A percentile compares a stretch with the other conserved stretches of the same genome.
These are phyloP conservation scores for Trichogramma dendrolimi DNA, from an alignment of 2,888 invertebrate genomes.

Conservation along the genomic window DNA sequence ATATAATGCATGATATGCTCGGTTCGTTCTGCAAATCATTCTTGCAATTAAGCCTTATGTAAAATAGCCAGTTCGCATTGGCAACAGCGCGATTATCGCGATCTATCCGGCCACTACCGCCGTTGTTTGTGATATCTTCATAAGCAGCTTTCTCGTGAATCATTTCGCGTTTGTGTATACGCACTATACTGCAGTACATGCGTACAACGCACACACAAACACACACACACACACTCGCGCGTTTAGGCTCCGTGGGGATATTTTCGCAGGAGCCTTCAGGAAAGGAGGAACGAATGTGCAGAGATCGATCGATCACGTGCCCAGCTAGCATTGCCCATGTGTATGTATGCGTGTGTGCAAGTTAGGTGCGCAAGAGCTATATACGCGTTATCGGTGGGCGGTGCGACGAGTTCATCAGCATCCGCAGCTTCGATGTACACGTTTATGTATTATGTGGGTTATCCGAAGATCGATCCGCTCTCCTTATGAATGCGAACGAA, in stretches of 20 bases:
- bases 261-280: not conserved
- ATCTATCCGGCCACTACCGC: not conserved
- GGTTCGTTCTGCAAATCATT: slow-evolving; percentile 11
- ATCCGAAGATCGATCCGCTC: not conserved
- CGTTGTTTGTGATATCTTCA: slow-evolving; percentile 21
- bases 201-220: not conserved
- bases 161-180: slow-evolving; percentile 3
- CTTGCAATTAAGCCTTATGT: slow-evolving; percentile 27
- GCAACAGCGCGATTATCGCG: slow-evolving; percentile 13
- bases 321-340: not conserved
- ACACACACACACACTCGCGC: not conserved
- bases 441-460: not conserved
- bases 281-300: slow-evolving; percentile 4
- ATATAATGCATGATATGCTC: too few species aligned
- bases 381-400: slow-evolving; percentile 18
- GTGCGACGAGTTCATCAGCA: slow-evolving; percentile 33
- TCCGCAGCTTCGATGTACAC: slow-evolving; percentile 14
- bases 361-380: too few species aligned
- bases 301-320: slow-evolving; percentile 16
- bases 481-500: too few species aligned
- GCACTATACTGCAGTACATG: too few species aligned
- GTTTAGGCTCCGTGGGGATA: slow-evolving; percentile 3
- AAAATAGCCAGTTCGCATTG: slow-evolving; percentile 26
- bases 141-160: slow-evolving; percentile 9
- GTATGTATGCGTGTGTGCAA: not conserved